These are phyloP conservation scores for Perizoma affinitatum DNA, from an alignment of 2,888 invertebrate genomes.

Conservation along the genomic window DNA sequence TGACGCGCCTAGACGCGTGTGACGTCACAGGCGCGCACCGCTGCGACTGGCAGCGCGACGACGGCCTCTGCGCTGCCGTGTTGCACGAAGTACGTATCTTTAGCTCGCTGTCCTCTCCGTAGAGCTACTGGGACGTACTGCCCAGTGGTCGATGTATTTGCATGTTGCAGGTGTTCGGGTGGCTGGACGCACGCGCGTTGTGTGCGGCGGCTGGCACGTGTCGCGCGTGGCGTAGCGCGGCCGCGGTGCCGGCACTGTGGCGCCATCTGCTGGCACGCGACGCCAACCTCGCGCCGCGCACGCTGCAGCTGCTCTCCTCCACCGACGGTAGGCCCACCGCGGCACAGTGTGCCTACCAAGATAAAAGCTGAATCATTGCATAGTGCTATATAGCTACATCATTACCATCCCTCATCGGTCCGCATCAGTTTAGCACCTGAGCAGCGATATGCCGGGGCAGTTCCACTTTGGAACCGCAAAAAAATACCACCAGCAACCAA, in stretches of 20 bases:
- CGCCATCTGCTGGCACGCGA: slow-evolving; percentile 48
- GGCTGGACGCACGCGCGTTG: slow-evolving; percentile 49
- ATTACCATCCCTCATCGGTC: too few species aligned
- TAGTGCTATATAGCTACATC: too few species aligned
- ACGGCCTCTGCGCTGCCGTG: slow-evolving; percentile 39
- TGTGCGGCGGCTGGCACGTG: slow-evolving; percentile 55
- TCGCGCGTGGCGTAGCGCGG: slow-evolving; percentile 60
- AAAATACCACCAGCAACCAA: too few species aligned
- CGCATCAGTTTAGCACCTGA: too few species aligned
- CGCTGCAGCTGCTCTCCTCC: too few species aligned
- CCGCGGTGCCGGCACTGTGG: slow-evolving; percentile 55
- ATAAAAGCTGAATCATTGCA: too few species aligned
- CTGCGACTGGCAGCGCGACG: slow-evolving; percentile 36
- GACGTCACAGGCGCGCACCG: background rate
- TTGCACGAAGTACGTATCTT: slow-evolving; percentile 31
- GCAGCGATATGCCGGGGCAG: too few species aligned
- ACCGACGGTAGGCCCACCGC: too few species aligned
- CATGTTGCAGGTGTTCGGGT: slow-evolving; percentile 49
- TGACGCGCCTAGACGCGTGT: background rate
- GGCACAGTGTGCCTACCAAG: too few species aligned
- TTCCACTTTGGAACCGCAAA: too few species aligned
- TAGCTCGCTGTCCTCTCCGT: too few species aligned
- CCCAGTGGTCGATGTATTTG: background rate
- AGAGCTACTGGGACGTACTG: too few species aligned
- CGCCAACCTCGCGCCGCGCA: slow-evolving; percentile 22